phyloP scores from a whole-genome alignment of 1,140 invertebrate genomes.

The Drosophila elegans region DNA sequence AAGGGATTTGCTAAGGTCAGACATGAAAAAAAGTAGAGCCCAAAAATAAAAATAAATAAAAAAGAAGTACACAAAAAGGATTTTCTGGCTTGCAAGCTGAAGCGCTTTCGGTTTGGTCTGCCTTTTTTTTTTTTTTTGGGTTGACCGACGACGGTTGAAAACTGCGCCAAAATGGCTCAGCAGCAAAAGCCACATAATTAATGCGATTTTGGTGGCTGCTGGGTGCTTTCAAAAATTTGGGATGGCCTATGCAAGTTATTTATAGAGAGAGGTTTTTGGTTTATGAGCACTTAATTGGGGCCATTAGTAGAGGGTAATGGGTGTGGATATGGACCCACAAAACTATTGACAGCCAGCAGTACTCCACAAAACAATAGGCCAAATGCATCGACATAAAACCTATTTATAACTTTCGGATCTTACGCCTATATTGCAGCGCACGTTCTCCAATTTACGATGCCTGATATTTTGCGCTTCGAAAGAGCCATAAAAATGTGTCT shows the following conservation, averaged over 20 bases:
- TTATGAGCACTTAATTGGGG: constrained; percentile 72
- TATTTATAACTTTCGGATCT: constrained; percentile 54
- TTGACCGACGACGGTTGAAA: not conserved
- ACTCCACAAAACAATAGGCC: constrained; percentile 12
- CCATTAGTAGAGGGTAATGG: constrained; percentile 72
- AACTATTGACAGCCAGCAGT: constrained; percentile 45
- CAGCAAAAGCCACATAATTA: constrained; percentile 67
- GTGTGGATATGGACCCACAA: constrained; percentile 16
- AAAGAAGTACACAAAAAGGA: constrained; percentile 23
- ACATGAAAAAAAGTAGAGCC: constrained; percentile 33
- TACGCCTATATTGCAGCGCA: constrained; percentile 28
- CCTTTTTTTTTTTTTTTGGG: constrained; percentile 13
- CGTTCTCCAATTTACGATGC: constrained; percentile 49
- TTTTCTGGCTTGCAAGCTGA: constrained; percentile 8
- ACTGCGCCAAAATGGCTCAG: constrained; percentile 22
- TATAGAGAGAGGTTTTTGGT: constrained; percentile 48
- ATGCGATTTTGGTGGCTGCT: constrained; percentile 63
- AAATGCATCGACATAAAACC: constrained; percentile 42
- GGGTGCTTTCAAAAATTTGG: constrained; percentile 25
- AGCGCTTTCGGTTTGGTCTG: constrained; percentile 27
- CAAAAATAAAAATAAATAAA: constrained; percentile 17
- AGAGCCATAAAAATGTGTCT: constrained; percentile 17
- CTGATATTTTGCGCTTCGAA: constrained; percentile 33
- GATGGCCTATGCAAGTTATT: constrained; percentile 14
- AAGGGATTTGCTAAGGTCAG: constrained; percentile 41